Evolutionary conservation across 2,888 invertebrate genomes (phyloP).

Genomic region (Hydropsyche betteni): DNA sequence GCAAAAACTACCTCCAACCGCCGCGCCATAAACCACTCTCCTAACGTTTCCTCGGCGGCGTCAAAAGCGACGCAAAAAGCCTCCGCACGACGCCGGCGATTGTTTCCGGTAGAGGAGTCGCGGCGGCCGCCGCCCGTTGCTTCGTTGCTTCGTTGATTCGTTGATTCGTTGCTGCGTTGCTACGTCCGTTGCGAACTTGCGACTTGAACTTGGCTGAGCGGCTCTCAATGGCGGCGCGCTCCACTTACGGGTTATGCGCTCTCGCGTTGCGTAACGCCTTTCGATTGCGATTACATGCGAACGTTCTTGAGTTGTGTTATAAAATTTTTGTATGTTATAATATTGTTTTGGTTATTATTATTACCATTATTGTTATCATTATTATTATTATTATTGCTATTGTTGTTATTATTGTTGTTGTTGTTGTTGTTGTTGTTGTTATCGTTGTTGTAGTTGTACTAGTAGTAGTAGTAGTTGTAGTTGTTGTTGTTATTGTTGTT

Average conservation of each 20-base stretch:
- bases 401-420: too few species aligned
- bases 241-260: slow-evolving; percentile 22
- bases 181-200: slow-evolving; percentile 12
- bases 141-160: background rate
- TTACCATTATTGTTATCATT: too few species aligned
- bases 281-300: slow-evolving; percentile 15
- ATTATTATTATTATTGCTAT: too few species aligned
- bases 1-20: background rate
- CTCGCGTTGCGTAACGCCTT: slow-evolving; percentile 19
- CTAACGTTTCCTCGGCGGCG: slow-evolving; percentile 24
- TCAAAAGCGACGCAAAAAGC: slow-evolving; percentile 39
- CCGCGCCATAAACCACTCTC: background rate
- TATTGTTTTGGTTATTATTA: too few species aligned
- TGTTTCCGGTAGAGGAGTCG: slow-evolving; percentile 37
- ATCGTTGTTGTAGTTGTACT: too few species aligned
- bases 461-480: too few species aligned
- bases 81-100: slow-evolving; percentile 18
- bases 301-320: too few species aligned
- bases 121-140: background rate
- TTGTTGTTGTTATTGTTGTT: too few species aligned
- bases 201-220: slow-evolving; percentile 18
- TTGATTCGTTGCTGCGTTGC: background rate
- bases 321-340: too few species aligned
- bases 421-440: too few species aligned
- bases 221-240: slow-evolving; percentile 19